Conservation (phyloP, 2,113 vertebrate genomes). For the Capreolus pygargus region DNA sequence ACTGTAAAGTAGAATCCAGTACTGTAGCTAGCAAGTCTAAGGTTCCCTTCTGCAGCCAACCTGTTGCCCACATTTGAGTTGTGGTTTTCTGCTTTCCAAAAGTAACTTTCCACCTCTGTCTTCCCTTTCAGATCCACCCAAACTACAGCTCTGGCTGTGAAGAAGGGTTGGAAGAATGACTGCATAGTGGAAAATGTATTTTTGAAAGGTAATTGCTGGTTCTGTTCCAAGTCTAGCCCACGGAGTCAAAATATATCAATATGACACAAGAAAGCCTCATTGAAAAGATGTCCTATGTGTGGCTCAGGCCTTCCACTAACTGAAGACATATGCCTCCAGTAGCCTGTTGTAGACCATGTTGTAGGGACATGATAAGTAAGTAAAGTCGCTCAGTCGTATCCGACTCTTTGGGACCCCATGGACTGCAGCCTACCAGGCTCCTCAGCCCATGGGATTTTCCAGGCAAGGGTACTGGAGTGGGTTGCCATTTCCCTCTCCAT, state of each 20-base stretch:
- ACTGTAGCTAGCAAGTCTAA: neutral
- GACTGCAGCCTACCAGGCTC: too few species aligned
- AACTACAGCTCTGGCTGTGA: slow-evolving; percentile 58
- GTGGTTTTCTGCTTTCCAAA: slow-evolving; percentile 53
- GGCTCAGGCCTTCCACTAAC: neutral
- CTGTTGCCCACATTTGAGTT: neutral
- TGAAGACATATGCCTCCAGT: neutral
- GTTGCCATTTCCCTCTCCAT: too few species aligned
- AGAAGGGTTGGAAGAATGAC: slow-evolving; percentile 12
- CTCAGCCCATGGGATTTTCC: too few species aligned
- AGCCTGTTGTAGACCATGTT: neutral
- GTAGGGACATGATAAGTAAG: neutral
- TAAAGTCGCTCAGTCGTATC: too few species aligned
- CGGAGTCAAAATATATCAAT: slow-evolving; percentile 41
- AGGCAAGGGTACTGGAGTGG: too few species aligned
- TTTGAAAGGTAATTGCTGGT: slow-evolving; percentile 48
- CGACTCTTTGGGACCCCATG: too few species aligned
- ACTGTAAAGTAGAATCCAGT: neutral
- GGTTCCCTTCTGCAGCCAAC: neutral
- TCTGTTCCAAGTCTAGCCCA: slow-evolving; percentile 41
- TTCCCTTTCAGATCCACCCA: slow-evolving; percentile 21
- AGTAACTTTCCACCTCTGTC: slow-evolving; percentile 39
- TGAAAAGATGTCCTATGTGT: neutral
- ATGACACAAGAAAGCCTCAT: neutral
- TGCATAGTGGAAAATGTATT: neutral